These are phyloP conservation scores for Microcebus ravelobensis DNA, from an alignment of 2,113 vertebrate species.

Conservation along the genomic window DNA sequence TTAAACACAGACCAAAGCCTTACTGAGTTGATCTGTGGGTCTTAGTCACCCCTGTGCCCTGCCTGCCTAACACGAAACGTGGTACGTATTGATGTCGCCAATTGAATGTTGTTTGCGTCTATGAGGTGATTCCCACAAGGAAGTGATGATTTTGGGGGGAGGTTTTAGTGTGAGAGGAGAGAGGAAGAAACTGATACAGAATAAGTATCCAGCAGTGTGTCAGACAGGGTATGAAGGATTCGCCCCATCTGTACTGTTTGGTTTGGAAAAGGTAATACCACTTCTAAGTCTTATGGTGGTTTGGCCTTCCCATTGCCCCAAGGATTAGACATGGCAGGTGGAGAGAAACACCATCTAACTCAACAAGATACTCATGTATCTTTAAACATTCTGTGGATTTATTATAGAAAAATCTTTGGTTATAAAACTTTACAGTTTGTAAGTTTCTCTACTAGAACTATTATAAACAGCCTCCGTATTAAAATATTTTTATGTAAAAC, in stretches of 20 bases:
- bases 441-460: background rate
- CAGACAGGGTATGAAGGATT: background rate
- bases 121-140: background rate
- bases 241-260: background rate
- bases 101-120: background rate
- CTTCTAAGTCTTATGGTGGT: background rate
- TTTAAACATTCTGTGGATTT: constrained; percentile 34
- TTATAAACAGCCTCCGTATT: constrained; percentile 4
- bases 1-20: background rate
- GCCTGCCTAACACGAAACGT: background rate
- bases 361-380: background rate
- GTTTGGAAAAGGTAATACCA: background rate
- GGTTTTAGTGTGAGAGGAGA: background rate
- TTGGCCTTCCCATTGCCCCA: background rate
- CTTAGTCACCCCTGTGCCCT: background rate
- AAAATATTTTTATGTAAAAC: constrained; percentile 21
- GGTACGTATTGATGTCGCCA: background rate
- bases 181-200: background rate
- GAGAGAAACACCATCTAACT: background rate
- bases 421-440: background rate
- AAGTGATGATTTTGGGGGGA: background rate
- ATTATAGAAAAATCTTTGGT: background rate
- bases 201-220: background rate
- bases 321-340: background rate
- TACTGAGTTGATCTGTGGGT: background rate